Percentiles rank a stretch among this genome's conserved stretches.
phyloP scores from a whole-genome alignment of 2,888 invertebrate species.

The Callinectes sapidus region DNA sequence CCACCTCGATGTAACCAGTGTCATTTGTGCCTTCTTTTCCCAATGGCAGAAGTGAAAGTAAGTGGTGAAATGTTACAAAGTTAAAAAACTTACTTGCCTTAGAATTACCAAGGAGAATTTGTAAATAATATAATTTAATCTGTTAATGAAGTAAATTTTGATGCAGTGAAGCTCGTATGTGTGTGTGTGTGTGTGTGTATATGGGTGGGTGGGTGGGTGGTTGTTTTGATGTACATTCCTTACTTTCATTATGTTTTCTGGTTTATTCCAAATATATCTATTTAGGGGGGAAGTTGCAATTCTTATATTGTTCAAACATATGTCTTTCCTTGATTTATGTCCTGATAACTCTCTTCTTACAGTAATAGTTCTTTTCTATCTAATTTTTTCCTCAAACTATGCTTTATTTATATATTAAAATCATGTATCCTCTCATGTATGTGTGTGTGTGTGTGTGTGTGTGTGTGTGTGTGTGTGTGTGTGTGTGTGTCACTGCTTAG shows the following conservation, averaged over 20 bases:
- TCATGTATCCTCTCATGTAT: neutral
- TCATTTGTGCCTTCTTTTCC: neutral
- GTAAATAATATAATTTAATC: neutral
- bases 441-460: no score
- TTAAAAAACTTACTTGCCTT: neutral
- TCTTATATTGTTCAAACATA: neutral
- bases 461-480: neutral
- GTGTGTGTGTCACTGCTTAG: no score
- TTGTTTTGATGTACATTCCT: neutral
- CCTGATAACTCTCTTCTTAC: no score
- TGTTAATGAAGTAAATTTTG: neutral
- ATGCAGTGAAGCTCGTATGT: neutral
- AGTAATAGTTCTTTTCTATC: no score
- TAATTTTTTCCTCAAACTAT: no score
- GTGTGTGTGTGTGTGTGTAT: conserved; percentile 13
- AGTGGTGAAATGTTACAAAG: conserved; percentile 15
- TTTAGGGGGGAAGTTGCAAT: neutral
- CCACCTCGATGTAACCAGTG: neutral
- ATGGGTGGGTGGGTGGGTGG: neutral
- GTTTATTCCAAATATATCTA: neutral
- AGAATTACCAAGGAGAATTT: neutral
- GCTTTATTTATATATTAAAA: neutral
- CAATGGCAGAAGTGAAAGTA: neutral
- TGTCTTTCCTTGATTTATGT: no score
- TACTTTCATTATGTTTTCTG: neutral